Base-by-base conservation (phyloP, 2,888 invertebrate species). In the Hololepta plana region DNA sequence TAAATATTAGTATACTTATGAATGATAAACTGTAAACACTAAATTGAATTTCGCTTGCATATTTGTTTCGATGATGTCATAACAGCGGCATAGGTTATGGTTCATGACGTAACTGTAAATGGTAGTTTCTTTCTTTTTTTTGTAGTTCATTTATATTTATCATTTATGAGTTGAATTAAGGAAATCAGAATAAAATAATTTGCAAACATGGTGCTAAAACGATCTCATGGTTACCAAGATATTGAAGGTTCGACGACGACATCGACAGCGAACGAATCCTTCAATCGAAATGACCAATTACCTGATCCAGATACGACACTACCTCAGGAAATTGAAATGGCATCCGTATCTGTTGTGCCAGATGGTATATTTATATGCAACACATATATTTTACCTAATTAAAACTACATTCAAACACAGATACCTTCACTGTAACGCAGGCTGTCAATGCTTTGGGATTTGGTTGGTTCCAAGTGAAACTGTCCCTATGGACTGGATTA, bases 381-480 rank as follows among this genome's bases (percentile, higher is more conserved):
- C 6, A 24, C 12, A 24, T 15, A 13, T 15, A 8, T 30, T 28
- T 26, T 11, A 22, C 10, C 15, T 12, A 13, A n/a, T n/a, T n/a
- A n/a, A n/a, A n/a, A n/a, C n/a, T n/a, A n/a, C n/a, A n/a, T n/a
- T n/a, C n/a, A n/a, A n/a, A n/a, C n/a, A n/a, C 54, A 82, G 84
- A 84, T 51, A 81, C 82, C 17, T 84, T 77, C 45, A 84, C 84
- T 5, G 79, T 84, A 4, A 74, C 79, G 25, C 82, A 84, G 56
- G 84, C 84, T 17, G 81, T 85, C 11, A 82, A 84, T 55, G 73
- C 77, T 1, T 60, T 84, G 22, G 85, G 85, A 2, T 85, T 85
- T 53, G 85, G 85, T 16, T 81, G 77, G 67, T 85, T 85, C 49
- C 85, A 85, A 70, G 80, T 84, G 1, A 82, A 82, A 49, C 49